A percentile compares a stretch with the other conserved stretches of the same genome.
phyloP scores from a whole-genome alignment of 2,797 vertebrate species.

The Lacerta viridis region DNA sequence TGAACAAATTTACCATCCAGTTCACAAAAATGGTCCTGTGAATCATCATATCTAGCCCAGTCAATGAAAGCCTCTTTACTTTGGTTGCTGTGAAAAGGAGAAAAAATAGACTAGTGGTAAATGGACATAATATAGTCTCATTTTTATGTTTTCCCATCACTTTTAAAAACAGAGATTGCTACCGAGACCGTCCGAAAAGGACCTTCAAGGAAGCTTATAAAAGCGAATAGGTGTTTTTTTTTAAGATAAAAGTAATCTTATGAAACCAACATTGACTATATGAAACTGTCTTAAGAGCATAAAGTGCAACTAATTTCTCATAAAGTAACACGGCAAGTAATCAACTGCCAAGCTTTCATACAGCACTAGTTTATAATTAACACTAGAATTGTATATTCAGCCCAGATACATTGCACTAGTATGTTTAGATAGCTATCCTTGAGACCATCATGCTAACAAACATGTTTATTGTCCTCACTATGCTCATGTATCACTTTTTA shows the following conservation, averaged over 20 bases:
- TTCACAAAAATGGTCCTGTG: constrained; percentile 97
- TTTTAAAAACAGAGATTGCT: not conserved
- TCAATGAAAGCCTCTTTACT: constrained; percentile 95
- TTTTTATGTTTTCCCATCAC: not conserved
- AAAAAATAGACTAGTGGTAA: constrained; percentile 19
- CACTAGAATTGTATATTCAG: not conserved
- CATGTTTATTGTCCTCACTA: not conserved
- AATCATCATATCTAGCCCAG: constrained; percentile 96
- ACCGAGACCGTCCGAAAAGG: not conserved
- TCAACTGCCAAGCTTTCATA: too few relatives aligned
- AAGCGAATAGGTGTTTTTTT: not conserved
- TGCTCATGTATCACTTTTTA: not conserved
- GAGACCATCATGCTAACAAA: not conserved
- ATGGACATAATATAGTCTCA: constrained; percentile 1
- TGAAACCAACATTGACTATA: not conserved
- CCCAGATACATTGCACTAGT: not conserved
- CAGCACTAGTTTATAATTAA: not conserved
- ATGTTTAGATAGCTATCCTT: not conserved
- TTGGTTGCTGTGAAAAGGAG: constrained; percentile 86
- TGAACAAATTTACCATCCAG: constrained; percentile 88
- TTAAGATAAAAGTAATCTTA: not conserved
- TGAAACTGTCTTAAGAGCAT: not conserved
- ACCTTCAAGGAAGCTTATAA: not conserved
- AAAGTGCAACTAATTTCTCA: not conserved
- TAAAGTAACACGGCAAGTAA: not conserved